Evolutionary conservation across 2,113 vertebrate species (phyloP).

Genomic region (Mobula hypostoma): DNA sequence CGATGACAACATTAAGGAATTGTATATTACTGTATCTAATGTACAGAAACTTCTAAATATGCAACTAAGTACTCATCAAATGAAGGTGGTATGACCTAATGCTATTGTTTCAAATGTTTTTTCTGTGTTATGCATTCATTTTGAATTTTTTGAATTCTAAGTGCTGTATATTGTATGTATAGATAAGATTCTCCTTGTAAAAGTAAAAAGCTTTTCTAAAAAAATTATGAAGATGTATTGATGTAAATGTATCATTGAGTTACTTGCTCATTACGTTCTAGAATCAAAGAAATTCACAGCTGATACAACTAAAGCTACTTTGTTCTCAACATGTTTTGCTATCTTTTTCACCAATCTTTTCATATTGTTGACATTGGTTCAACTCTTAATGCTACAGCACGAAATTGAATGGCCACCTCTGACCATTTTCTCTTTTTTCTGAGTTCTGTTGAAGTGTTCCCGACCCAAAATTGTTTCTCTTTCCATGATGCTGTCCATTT

Average conservation of each 20-base stretch:
- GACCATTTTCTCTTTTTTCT: no score
- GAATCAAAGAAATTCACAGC: neutral
- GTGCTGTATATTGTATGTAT: neutral
- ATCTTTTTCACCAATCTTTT: neutral
- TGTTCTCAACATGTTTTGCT: neutral
- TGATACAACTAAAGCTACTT: neutral
- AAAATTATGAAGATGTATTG: neutral
- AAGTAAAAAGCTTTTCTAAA: neutral
- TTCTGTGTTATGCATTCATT: neutral
- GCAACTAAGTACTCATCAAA: neutral
- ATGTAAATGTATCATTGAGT: neutral
- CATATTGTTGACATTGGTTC: neutral
- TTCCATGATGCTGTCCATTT: no score
- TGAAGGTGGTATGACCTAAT: neutral
- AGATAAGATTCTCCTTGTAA: neutral
- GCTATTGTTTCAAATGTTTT: neutral
- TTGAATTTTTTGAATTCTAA: neutral
- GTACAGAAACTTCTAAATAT: neutral
- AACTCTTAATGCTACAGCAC: neutral
- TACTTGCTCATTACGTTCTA: neutral
- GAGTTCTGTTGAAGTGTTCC: no score
- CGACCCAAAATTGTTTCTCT: no score
- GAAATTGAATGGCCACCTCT: neutral
- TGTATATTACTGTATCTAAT: constrained; percentile 2
- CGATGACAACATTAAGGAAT: no score